Base-by-base conservation (phyloP, 2,888 invertebrate genomes). In the Actias luna region DNA sequence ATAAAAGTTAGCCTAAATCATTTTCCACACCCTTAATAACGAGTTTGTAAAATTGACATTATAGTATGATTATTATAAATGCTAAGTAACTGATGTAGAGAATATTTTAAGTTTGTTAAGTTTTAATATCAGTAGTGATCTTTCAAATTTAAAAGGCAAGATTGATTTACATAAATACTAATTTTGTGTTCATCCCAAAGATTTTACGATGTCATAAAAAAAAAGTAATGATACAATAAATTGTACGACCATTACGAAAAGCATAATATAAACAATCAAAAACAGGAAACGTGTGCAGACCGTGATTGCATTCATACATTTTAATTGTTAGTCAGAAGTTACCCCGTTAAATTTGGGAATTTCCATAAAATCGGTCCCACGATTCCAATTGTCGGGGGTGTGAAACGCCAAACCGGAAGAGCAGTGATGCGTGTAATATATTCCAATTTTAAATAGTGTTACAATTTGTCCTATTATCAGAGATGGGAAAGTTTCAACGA, bases 291-390 rank as follows among this genome's bases (percentile, higher is more conserved):
- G 74, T 72, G 72, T 72, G 68, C 69, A 72, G 70, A 69, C 69
- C 71, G 69, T 76, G 76, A 79, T 78, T 77, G 68, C 76, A 76
- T 79, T 82, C 76, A 76, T 79, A 81, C 76, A 79, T 80, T 80
- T 77, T 79, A 86, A 83, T 84, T 78, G 79, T 81, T 50, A 83
- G 79, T 78, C 77, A 73, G 77, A 75, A 82, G 78, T 77, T 73
- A 78, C 79, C 77, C 78, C 66, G 72, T 73, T 75, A 74, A 75
- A 80, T 80, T 79, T 71, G 72, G 76, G 78, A 79, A 89, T 90
- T 89, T 89, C 82, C 88, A 91, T 90, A 84, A 89, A 90, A 87
- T 86, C 84, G 84, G 81, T 89, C 91, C 85, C 91, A 91, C 84
- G 89, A 82, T 82, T 83, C 78, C 81, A 76, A 77, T 75, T 72